These are phyloP conservation scores for Calliopum simillimum DNA, from an alignment of 2,888 invertebrate species.

Conservation along the genomic window DNA sequence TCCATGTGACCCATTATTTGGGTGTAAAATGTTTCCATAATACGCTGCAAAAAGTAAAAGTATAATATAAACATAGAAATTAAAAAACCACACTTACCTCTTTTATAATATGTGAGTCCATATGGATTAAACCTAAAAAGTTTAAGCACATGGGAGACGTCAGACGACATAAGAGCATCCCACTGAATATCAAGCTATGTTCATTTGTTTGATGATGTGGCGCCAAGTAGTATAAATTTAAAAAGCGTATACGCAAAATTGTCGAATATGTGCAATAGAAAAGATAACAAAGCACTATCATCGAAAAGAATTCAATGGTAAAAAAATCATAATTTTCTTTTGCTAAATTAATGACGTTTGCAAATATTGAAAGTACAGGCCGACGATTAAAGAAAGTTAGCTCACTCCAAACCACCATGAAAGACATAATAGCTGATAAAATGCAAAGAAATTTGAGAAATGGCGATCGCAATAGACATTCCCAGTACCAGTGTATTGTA, in stretches of 20 bases:
- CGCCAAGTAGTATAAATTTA: conserved; percentile 97
- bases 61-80: neutral
- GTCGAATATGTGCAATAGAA: conserved; percentile 99
- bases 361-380: conserved; percentile 96
- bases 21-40: conserved; percentile 94
- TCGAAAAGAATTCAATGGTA: conserved; percentile 94
- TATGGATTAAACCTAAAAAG: conserved; percentile 96
- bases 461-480: conserved; percentile 84
- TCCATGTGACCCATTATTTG: conserved; percentile 99
- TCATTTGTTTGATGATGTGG: conserved; percentile 99
- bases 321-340: conserved; percentile 88
- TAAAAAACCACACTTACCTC: conserved; percentile 55
- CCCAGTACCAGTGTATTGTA: conserved; percentile 95
- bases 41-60: conserved; percentile 62
- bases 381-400: conserved; percentile 94
- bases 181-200: conserved; percentile 96
- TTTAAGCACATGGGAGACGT: conserved; percentile 99
- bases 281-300: conserved; percentile 91
- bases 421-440: conserved; percentile 81
- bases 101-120: conserved; percentile 95
- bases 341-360: conserved; percentile 89
- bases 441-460: conserved; percentile 80
- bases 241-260: conserved; percentile 92
- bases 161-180: conserved; percentile 96
- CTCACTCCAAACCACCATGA: conserved; percentile 98